Base-by-base conservation (phyloP, 2,797 vertebrate genomes). In the Salarias fasciatus region DNA sequence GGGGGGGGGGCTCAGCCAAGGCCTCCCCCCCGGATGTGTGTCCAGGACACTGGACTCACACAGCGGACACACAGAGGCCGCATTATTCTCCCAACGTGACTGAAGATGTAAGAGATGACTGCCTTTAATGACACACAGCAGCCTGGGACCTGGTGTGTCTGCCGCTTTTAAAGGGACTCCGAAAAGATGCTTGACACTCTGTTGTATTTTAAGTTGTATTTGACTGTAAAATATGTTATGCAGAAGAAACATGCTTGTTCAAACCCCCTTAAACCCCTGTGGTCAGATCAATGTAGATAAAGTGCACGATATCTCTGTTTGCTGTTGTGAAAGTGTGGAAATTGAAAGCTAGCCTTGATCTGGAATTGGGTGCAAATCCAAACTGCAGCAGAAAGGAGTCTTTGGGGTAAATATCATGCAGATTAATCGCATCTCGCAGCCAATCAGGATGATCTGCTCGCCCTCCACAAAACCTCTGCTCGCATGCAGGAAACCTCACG, bases 31-130 rank as follows among this genome's bases (percentile, higher is more conserved):
- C 83, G 76, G 86, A 83, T 89, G 75, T 84, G 61, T 84, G 72
- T 63, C 77, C 64, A 37, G 83, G 78, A 88, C 84, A 87, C 82
- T 80, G 68, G 72, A 64, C 75, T 86, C 80, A 74, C 79, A 83
- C 71, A 82, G 76, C 9, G 14, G 48, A 42, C 29, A 49, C 66
- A 90, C 83, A 91, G 80, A 86, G 70, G 77, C 70, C 1, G 67
- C 72, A 65, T 88, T 89, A 83, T 88, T 86, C 86, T 63, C 72
- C 61, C 60, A 82, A 82, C 59, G 60, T 85, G 86, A 86, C 81
- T 62, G 63, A 69, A 79, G 80, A 89, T 77, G 82, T 79, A 71
- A 75, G 59, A 50, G 75, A 81, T 70, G 68, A 81, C 79, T 73
- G 63, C 72, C 57, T 81, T 74, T 56, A 63, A 55, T 60, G 60